phyloP scores from a whole-genome alignment of 1,140 invertebrate genomes.

The Eupristina koningsbergeri region DNA sequence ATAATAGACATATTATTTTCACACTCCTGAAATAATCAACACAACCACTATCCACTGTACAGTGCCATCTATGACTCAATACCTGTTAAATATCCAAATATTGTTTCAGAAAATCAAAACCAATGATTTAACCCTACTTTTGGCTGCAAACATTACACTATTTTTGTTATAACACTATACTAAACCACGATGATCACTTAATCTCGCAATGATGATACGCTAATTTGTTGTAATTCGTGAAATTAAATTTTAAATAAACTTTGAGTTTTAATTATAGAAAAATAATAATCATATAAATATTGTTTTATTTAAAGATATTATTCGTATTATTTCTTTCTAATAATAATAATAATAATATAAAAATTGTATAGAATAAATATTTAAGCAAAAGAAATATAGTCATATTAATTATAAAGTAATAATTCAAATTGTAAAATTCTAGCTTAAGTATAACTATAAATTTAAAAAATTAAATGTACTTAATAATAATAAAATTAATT shows the following conservation, averaged over 20 bases:
- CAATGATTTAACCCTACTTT: constrained; percentile 10
- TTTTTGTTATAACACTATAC: constrained; percentile 1
- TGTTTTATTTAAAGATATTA: no score
- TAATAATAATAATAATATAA: no score
- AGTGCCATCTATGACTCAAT: constrained; percentile 30
- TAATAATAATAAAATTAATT: background rate
- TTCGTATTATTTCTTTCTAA: no score
- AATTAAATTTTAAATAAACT: background rate
- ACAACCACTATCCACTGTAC: constrained; percentile 39
- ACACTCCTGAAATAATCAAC: constrained; percentile 23
- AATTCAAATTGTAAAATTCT: no score
- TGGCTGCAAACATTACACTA: constrained; percentile 45
- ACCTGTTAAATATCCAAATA: constrained; percentile 16
- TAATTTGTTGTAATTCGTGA: background rate
- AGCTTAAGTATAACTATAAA: background rate
- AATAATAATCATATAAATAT: no score
- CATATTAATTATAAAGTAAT: no score
- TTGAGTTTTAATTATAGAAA: background rate
- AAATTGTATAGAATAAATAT: no score
- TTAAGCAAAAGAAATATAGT: no score
- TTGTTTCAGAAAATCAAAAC: constrained; percentile 26
- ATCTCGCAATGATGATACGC: constrained; percentile 23
- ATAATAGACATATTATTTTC: constrained; percentile 11
- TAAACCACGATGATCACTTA: constrained; percentile 37
- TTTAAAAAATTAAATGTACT: no score